Conservation (phyloP, 2,113 vertebrate genomes). For the Puntigrus tetrazona region DNA sequence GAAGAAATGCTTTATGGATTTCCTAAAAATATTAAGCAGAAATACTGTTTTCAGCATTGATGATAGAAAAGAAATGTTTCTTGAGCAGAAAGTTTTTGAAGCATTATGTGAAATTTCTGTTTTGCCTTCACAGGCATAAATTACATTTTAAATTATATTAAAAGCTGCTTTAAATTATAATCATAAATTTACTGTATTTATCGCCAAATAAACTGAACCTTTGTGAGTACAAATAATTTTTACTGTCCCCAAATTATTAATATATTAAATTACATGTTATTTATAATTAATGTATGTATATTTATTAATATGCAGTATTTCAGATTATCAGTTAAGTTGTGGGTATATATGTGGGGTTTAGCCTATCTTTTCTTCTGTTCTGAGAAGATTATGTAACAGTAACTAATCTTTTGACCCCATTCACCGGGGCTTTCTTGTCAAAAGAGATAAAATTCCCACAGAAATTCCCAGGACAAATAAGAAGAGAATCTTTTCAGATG, state of each 20-base stretch:
- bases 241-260: neutral
- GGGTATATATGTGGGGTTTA: neutral
- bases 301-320: neutral
- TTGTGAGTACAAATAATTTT: no score
- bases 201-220: no score
- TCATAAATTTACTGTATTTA: no score
- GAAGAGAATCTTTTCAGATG: neutral
- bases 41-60: neutral
- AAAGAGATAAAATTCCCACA: neutral
- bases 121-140: neutral
- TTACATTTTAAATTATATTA: neutral
- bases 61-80: neutral
- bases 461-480: neutral
- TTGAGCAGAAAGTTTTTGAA: neutral
- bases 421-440: conserved; percentile 9
- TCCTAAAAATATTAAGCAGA: neutral
- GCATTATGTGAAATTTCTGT: neutral
- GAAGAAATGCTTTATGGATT: neutral
- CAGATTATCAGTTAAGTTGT: neutral
- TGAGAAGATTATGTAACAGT: conserved; percentile 30
- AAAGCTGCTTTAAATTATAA: no score
- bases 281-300: neutral
- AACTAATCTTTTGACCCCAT: neutral
- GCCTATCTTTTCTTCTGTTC: neutral
- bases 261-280: neutral